Evolutionary conservation across 2,797 vertebrate genomes (phyloP), one percentile per base, ranked within the genome.

Genomic region (Channa striata): DNA sequence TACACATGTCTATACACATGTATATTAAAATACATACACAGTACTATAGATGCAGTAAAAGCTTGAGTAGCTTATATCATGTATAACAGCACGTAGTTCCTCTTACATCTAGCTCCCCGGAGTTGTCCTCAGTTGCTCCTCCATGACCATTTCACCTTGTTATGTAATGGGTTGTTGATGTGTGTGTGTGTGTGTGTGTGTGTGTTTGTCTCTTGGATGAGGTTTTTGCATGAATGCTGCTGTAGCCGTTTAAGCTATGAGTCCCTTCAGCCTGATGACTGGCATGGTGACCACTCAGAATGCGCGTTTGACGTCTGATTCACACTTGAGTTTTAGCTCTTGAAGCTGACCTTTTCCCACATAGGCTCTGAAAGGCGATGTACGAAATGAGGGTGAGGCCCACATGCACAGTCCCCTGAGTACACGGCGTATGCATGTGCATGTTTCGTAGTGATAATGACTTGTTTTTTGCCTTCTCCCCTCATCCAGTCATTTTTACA

Each of bases 381-480:
- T 85, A 71, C 78, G 47, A 61, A 78, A 74, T 46, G 21, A 64
- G 37, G 11, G 39, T 8, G 48, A 42, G 21, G 23, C 56, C 52
- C 34, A 25, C 34, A 17, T 48, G 33, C 48, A 23, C 42, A 16
- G 14, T 20, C 34, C 67, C 51, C n/a, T 17, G 34, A 44, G 46
- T 67, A 46, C 19, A 25, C 46, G 44, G 39, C 58, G 5, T 37
- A 14, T 47, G 23, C 49, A 36, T 44, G 47, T 33, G 36, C 33
- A 49, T 79, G 44, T 44, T 59, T 61, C 52, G 57, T 40, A 19
- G 59, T 46, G 77, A 87, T 87, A 90, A 90, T 87, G 76, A 83
- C 67, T 74, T 72, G 71, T 79, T 68, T 80, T 84, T 73, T 77
- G 63, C 51, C 2, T 42, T 44, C 65, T 33, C 39, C 33, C 33